A percentile compares a stretch with the other conserved stretches of the same genome.
phyloP scores from a whole-genome alignment of 2,797 vertebrate species.

The Helarctos malayanus region DNA sequence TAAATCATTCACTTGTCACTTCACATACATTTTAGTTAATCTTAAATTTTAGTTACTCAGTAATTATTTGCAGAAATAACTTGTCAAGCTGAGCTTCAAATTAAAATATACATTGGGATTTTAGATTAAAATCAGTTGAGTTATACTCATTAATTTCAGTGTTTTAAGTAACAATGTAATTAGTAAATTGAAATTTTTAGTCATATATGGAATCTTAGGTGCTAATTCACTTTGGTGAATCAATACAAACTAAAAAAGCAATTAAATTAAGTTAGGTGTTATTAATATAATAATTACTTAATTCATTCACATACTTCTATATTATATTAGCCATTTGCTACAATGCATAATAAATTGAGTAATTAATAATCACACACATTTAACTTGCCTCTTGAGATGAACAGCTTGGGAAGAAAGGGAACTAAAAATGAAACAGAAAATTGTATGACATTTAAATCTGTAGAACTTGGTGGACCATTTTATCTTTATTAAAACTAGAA shows the following conservation, averaged over 20 bases:
- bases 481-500: slow-evolving; percentile 46
- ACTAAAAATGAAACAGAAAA: slow-evolving; percentile 92
- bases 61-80: slow-evolving; percentile 31
- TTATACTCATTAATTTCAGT: slow-evolving; percentile 58
- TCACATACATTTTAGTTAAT: slow-evolving; percentile 35
- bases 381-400: slow-evolving; percentile 98
- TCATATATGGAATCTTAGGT: slow-evolving; percentile 74
- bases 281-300: slow-evolving; percentile 79
- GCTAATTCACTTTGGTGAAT: slow-evolving; percentile 71
- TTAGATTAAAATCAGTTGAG: slow-evolving; percentile 59
- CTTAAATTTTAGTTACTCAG: slow-evolving; percentile 39
- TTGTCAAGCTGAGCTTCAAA: slow-evolving; percentile 33
- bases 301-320: slow-evolving; percentile 77
- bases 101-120: slow-evolving; percentile 51
- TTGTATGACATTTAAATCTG: slow-evolving; percentile 79
- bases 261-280: slow-evolving; percentile 81
- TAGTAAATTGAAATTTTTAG: slow-evolving; percentile 83
- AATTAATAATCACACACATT: slow-evolving; percentile 89
- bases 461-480: neutral
- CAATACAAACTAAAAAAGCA: slow-evolving; percentile 75
- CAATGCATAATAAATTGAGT: slow-evolving; percentile 79
- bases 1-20: slow-evolving; percentile 39
- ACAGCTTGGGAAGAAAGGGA: slow-evolving; percentile 94
- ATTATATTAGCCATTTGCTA: slow-evolving; percentile 84
- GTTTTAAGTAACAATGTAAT: slow-evolving; percentile 75